These are phyloP conservation scores for Lasioglossum vierecki DNA, from an alignment of 2,888 invertebrate species.

Conservation along the genomic window DNA sequence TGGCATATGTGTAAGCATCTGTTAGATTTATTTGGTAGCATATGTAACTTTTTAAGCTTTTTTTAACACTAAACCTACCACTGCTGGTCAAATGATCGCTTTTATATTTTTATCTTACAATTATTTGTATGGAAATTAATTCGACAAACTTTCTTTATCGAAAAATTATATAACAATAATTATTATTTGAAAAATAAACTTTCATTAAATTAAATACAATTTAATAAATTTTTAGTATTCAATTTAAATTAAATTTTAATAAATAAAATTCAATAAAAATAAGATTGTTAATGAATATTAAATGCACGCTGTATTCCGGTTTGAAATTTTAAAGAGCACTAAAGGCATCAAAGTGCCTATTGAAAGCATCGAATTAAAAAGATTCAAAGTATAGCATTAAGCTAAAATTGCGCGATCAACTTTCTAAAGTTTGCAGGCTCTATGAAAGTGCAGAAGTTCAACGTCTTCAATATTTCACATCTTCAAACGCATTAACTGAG, in stretches of 20 bases:
- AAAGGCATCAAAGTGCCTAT: not conserved
- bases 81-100: no score
- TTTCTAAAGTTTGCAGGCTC: not conserved
- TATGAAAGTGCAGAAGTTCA: not conserved
- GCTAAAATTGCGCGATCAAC: not conserved
- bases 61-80: no score
- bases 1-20: not conserved
- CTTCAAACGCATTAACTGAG: not conserved
- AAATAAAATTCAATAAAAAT: no score
- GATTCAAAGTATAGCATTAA: not conserved
- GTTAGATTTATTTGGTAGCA: no score
- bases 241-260: no score
- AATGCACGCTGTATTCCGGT: not conserved
- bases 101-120: no score
- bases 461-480: not conserved
- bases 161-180: not conserved
- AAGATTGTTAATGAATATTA: not conserved
- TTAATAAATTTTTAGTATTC: no score
- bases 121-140: no score
- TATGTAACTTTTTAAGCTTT: no score
- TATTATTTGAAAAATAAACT: not conserved
- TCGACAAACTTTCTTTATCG: no score
- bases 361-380: not conserved
- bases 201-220: no score
- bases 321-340: not conserved